Evolutionary conservation across 30 jellyfish, hydroid and myxozoan species (phyloP).

Genomic region (Pelagia noctiluca): DNA sequence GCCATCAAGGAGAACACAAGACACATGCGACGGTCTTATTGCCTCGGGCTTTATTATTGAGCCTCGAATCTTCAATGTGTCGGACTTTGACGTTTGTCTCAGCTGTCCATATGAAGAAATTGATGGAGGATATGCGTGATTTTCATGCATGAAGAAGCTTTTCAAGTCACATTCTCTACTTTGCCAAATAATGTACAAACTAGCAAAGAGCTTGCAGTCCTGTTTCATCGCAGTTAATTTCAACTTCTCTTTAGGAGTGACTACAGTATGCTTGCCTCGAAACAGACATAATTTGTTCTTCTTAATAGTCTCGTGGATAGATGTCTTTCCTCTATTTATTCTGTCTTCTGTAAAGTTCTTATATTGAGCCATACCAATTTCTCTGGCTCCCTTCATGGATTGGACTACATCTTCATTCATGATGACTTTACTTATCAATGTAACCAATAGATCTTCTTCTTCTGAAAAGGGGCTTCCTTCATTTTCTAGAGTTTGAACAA

Average conservation of each 20-base stretch:
- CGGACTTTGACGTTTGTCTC: constrained; percentile 17
- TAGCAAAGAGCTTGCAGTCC: constrained; percentile 22
- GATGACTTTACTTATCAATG: not conserved
- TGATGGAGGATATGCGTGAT: constrained; percentile 4
- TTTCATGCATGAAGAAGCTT: no score
- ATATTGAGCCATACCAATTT: constrained; percentile 2
- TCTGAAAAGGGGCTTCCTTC: not conserved
- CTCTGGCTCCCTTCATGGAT: not conserved
- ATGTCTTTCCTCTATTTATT: not conserved
- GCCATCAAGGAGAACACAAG: constrained; percentile 14
- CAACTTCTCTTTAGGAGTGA: not conserved
- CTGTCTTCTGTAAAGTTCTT: constrained; percentile 4
- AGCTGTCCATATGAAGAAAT: constrained; percentile 8
- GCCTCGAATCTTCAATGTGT: not conserved
- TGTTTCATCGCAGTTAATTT: not conserved
- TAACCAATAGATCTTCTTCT: not conserved
- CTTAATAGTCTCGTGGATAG: not conserved
- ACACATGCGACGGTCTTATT: not conserved
- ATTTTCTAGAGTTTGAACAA: not conserved
- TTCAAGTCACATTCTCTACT: not conserved
- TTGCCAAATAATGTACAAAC: constrained; percentile 16
- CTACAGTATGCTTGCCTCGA: not conserved
- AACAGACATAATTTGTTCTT: constrained; percentile 1
- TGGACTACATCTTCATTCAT: not conserved
- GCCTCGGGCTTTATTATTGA: not conserved